Percentiles rank a stretch among this genome's conserved stretches.
Evolutionary conservation across 1,140 invertebrate species (phyloP).

Genomic region (Grapholita molesta): DNA sequence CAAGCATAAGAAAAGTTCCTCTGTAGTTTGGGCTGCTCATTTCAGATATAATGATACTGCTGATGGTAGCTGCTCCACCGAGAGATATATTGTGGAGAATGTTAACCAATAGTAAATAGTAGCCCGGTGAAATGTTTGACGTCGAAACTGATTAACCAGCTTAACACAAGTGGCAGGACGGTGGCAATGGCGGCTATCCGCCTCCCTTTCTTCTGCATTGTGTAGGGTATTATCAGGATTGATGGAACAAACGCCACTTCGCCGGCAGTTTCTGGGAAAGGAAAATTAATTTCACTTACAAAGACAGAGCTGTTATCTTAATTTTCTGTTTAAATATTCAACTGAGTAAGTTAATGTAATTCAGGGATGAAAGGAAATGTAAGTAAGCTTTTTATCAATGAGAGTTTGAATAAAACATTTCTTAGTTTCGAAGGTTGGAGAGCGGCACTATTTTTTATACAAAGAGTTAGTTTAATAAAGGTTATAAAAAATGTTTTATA

Average conservation of each 20-base stretch:
- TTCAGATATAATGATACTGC: slow-evolving; percentile 28
- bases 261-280: slow-evolving; percentile 24
- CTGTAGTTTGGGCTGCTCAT: slow-evolving; percentile 20
- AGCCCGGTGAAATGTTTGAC: background rate
- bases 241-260: slow-evolving; percentile 28
- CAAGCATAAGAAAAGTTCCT: slow-evolving; percentile 23
- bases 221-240: slow-evolving; percentile 25
- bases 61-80: slow-evolving; percentile 22
- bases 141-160: slow-evolving; percentile 25
- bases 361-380: background rate
- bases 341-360: background rate
- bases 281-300: slow-evolving; percentile 22
- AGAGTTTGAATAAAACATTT: slow-evolving; percentile 11
- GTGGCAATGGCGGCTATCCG: slow-evolving; percentile 18
- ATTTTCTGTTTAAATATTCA: slow-evolving; percentile 21
- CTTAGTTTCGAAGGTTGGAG: background rate
- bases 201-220: slow-evolving; percentile 27
- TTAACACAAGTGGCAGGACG: slow-evolving; percentile 19
- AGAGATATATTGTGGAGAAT: slow-evolving; percentile 22
- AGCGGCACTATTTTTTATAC: background rate
- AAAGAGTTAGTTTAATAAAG: no score
- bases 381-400: background rate
- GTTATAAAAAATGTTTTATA: no score
- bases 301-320: slow-evolving; percentile 15
- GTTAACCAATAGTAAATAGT: slow-evolving; percentile 19